A percentile compares a stretch with the other conserved stretches of the same genome.
phyloP scores from a whole-genome alignment of 2,797 vertebrate species.

The Eremophila alpestris region DNA sequence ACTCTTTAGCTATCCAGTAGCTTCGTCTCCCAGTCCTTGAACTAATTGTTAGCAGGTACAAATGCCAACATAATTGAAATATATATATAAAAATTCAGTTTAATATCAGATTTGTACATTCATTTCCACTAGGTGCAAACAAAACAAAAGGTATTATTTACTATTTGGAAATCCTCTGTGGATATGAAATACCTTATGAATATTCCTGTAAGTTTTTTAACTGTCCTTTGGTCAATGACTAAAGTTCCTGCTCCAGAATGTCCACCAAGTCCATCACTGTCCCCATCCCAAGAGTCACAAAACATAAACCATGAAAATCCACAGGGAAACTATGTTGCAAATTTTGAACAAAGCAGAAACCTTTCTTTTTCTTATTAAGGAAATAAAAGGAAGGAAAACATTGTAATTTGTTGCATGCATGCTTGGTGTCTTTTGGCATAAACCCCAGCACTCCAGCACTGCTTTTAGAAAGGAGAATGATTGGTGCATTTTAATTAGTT shows the following conservation, averaged over 20 bases:
- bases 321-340: rapidly evolving
- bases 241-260: background rate
- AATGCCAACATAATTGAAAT: background rate
- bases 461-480: background rate
- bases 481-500: background rate
- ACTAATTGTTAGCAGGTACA: background rate
- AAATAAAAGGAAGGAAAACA: background rate
- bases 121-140: background rate
- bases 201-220: background rate
- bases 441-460: background rate
- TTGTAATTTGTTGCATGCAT: background rate
- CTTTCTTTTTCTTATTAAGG: background rate
- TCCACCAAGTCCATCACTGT: background rate
- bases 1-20: background rate
- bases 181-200: background rate
- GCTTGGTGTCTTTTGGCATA: background rate
- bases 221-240: background rate
- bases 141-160: background rate
- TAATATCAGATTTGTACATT: background rate
- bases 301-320: background rate
- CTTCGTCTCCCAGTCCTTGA: background rate
- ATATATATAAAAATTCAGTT: background rate
- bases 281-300: background rate
- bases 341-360: background rate
- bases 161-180: background rate